Evolutionary conservation across 2,797 vertebrate genomes (phyloP), one percentile per base, ranked within the genome.

Genomic region (Ispidina lecontei): DNA sequence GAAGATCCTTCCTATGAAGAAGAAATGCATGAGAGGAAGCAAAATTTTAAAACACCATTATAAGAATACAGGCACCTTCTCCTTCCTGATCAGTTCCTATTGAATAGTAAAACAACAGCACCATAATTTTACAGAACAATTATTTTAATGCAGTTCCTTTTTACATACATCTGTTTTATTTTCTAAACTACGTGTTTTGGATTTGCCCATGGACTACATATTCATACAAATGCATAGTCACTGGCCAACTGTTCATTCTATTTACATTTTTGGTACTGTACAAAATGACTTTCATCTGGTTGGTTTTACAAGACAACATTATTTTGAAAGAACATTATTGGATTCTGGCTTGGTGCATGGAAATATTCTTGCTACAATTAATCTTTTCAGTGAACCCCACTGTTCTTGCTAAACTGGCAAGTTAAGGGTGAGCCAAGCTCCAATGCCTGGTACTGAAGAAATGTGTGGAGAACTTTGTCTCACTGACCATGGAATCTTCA

Each of bases 201-300:
- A 74, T 91, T 92, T 89, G 26, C 73, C 52, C 13, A 3, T 35
- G 77, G 82, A 89, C 74, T 89, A 62, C 39, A n/a, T 69, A 65
- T 74, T 82, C 31, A 37, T 75, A 37, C 10, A 12, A 88, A 87
- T 51, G 29, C 39, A 39, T 55, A 80, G 56, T 73, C 89, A 73
- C 41, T 2, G 19, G 47, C 87, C 85, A 94, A 89, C 17, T 75
- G 89, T 89, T 91, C 87, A 12, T 78, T 94, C 31, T 94, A 84
- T 94, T 96, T 94, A 93, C 89, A 84, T 94, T 88, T 95, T 77
- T 65, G 71, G 81, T 93, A 58, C 84, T 73, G 76, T 89, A 65
- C 28, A 76, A 96, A 95, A 94, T 56, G 79, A 52, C 76, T 92
- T 95, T 95, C 95, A 95, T 71, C 89, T 93, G 91, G 81, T 80